Percentiles rank a stretch among this genome's conserved stretches.
phyloP scores from a whole-genome alignment of 2,888 invertebrate species.

The Synergus japonicus region DNA sequence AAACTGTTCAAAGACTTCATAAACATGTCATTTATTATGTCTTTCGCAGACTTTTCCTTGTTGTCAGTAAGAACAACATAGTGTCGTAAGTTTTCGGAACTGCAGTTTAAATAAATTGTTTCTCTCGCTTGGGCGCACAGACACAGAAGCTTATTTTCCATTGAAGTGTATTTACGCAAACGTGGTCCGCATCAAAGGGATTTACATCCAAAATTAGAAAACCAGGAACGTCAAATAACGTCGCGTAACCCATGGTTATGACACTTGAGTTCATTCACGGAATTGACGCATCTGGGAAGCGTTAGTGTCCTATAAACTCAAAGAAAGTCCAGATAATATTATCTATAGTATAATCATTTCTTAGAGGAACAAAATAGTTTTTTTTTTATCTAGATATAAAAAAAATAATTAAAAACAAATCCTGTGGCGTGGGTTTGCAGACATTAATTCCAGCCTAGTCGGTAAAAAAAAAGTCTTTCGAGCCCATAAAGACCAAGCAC shows the following conservation, averaged over 20 bases:
- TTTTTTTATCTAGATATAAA: background rate
- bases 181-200: constrained; percentile 47
- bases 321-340: background rate
- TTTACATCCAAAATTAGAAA: constrained; percentile 53
- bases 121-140: constrained; percentile 44
- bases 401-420: background rate
- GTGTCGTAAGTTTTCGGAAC: constrained; percentile 47
- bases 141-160: constrained; percentile 44
- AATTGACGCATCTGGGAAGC: constrained; percentile 52
- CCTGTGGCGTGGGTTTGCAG: constrained; percentile 27
- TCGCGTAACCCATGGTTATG: constrained; percentile 30
- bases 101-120: constrained; percentile 50
- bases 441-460: constrained; percentile 58
- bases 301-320: constrained; percentile 23
- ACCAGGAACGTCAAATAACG: constrained; percentile 49
- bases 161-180: constrained; percentile 45
- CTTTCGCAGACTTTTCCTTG: constrained; percentile 15
- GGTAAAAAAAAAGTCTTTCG: constrained; percentile 56
- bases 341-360: background rate
- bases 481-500: constrained; percentile 50
- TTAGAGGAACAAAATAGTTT: background rate
- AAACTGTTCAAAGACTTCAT: constrained; percentile 30
- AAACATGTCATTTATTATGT: constrained; percentile 38
- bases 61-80: constrained; percentile 35
- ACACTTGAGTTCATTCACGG: constrained; percentile 47